phyloP scores from a whole-genome alignment of 2,797 vertebrate genomes.

The Acanthurus lineatus region DNA sequence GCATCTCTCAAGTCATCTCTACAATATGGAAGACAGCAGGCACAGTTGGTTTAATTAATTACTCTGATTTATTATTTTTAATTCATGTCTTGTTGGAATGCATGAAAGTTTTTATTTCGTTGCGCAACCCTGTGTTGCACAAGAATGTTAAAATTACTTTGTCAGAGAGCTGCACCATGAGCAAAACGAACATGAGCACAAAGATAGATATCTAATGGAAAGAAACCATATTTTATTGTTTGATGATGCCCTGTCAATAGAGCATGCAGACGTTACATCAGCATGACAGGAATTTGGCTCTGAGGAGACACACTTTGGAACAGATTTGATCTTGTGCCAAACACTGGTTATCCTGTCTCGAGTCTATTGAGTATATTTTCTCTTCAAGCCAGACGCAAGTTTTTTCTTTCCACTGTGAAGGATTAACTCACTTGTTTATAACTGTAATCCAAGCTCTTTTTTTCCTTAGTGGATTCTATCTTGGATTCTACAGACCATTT shows the following conservation, averaged over 20 bases:
- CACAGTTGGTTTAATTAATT: too few relatives aligned
- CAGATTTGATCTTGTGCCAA: conserved; percentile 14
- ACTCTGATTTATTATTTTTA: too few relatives aligned
- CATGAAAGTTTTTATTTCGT: too few relatives aligned
- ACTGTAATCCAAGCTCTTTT: not conserved
- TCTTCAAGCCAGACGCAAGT: not conserved
- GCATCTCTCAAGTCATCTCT: too few relatives aligned
- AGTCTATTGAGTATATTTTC: not conserved
- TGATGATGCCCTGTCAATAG: not conserved
- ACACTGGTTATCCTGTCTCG: not conserved
- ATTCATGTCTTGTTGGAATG: too few relatives aligned
- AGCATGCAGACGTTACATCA: conserved; percentile 5
- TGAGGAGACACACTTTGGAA: not conserved
- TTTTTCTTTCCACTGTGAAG: not conserved
- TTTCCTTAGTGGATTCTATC: conserved; percentile 13
- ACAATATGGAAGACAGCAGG: too few relatives aligned
- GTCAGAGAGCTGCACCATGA: too few relatives aligned
- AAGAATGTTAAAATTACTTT: too few relatives aligned
- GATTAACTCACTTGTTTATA: not conserved
- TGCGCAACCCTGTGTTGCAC: too few relatives aligned
- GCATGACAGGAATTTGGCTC: not conserved
- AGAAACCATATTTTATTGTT: not conserved
- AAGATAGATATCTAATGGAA: too few relatives aligned
- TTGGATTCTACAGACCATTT: conserved; percentile 23
- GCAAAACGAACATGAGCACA: too few relatives aligned